These are phyloP conservation scores for Heliconius nattereri DNA, from an alignment of 1,140 invertebrate genomes.

Conservation along the genomic window DNA sequence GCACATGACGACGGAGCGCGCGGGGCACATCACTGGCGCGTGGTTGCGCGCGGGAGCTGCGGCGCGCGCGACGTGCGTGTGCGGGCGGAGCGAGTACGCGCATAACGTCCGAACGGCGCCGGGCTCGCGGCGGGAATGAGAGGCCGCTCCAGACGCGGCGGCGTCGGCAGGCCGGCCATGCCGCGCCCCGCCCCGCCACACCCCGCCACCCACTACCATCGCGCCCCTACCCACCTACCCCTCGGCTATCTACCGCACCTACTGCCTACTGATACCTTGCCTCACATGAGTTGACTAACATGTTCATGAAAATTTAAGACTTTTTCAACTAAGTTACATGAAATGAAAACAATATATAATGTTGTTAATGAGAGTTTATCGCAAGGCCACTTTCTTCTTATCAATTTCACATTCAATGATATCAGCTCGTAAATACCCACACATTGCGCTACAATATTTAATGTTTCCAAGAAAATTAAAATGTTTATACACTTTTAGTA, in stretches of 20 bases:
- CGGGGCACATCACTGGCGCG: constrained; percentile 72
- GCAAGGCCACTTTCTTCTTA: constrained; percentile 21
- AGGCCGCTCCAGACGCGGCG: constrained; percentile 65
- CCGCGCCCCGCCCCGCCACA: constrained; percentile 50
- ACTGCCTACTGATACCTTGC: background rate
- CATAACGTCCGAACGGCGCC: constrained; percentile 49
- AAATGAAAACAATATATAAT: background rate
- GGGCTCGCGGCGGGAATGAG: constrained; percentile 64
- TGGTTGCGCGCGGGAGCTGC: constrained; percentile 58
- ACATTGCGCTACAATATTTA: constrained; percentile 2
- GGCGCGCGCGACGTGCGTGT: constrained; percentile 63
- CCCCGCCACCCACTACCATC: constrained; percentile 35
- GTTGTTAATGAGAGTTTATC: constrained; percentile 23
- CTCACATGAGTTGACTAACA: constrained; percentile 24
- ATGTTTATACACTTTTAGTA: background rate
- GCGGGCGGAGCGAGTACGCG: constrained; percentile 50
- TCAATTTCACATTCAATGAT: constrained; percentile 28
- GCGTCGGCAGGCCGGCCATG: constrained; percentile 56
- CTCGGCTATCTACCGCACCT: constrained; percentile 21
- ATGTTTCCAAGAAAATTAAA: background rate
- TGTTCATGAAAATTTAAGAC: background rate
- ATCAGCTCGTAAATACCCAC: constrained; percentile 11
- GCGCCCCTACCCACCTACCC: constrained; percentile 43
- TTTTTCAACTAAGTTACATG: background rate
- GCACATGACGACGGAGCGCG: constrained; percentile 70